Base-by-base conservation (phyloP, 2,113 vertebrate genomes). In the Orcinus orca region DNA sequence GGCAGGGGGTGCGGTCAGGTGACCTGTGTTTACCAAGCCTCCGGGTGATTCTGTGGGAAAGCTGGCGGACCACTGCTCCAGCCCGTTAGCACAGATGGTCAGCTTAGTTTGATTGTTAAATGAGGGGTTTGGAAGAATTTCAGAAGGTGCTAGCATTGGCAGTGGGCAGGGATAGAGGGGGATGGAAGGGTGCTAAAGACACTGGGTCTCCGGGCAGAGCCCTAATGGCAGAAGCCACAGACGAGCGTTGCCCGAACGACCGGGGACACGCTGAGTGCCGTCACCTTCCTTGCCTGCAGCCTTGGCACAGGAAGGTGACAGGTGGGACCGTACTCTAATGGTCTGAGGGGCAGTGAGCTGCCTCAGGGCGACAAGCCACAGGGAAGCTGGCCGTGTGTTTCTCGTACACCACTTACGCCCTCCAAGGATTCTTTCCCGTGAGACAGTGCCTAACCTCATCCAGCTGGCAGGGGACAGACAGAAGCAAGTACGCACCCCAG, bases 161-260 rank as follows among this genome's bases (percentile, higher is more conserved):
- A 26, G 13, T 8, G 25, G 58, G 47, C 58, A 50, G 50, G 83
- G 33, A 33, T 0, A 65, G n/a, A 77, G 70, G 26, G 73, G 26
- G 18, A 3, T 4, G 29, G 29, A 14, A 65, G 50, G 14, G 14
- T 25, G 41, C 12, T 47, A n/a, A 88, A 23, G 29, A 68, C 12
- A 6, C 5, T n/a, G 62, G 41, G 26, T 62, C 18, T 82, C 1
- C 15, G 50, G 55, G 53, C 20, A 44, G 9, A 14, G 81, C 38
- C 47, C 53, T 29, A 18, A 25, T 9, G 85, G 60, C 20, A n/a
- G 44, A 71, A n/a, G 26, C 15, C 13, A 13, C 41, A 81, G 36
- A 23, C 1, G 15, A 62, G 79, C 29, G 13, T 1, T n/a, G 53
- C 15, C 44, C 2, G 1, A 1, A 25, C 8, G 2, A 2, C 26